Conservation (phyloP, 2,888 invertebrate species). For the Chrysolina haemoptera region DNA sequence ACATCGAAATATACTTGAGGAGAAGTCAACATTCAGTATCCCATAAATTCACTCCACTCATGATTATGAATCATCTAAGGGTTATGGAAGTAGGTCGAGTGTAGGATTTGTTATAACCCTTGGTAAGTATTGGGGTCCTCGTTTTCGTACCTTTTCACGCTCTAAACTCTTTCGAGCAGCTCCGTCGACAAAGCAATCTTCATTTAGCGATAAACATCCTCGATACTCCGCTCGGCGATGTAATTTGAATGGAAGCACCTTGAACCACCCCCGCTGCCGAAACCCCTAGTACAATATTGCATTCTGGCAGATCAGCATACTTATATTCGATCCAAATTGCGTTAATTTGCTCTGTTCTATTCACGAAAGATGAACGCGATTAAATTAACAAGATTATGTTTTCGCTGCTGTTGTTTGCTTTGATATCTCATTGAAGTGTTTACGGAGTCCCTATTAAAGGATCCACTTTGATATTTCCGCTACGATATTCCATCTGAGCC, state of each 20-base stretch:
- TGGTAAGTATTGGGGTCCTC: background rate
- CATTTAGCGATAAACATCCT: conserved; percentile 14
- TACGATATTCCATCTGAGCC: too few relatives aligned
- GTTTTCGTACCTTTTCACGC: conserved; percentile 6
- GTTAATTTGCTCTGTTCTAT: background rate
- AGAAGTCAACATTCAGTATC: background rate
- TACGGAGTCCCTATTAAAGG: too few relatives aligned
- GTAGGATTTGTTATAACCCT: background rate
- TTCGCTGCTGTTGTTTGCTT: too few relatives aligned
- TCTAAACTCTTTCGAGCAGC: background rate
- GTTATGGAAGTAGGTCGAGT: conserved; percentile 6
- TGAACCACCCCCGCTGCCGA: background rate
- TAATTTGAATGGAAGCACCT: background rate
- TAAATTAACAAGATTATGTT: background rate
- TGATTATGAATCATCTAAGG: background rate
- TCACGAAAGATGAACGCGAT: background rate
- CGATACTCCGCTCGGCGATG: background rate
- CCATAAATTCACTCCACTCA: background rate
- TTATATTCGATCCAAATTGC: background rate
- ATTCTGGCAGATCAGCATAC: background rate
- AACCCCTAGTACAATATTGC: background rate
- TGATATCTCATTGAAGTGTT: too few relatives aligned
- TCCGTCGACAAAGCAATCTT: conserved; percentile 12
- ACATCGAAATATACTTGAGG: too few relatives aligned
- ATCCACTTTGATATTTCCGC: too few relatives aligned